Evolutionary conservation across 2,888 invertebrate genomes (phyloP).

Genomic region (Iselma pallidipennis): DNA sequence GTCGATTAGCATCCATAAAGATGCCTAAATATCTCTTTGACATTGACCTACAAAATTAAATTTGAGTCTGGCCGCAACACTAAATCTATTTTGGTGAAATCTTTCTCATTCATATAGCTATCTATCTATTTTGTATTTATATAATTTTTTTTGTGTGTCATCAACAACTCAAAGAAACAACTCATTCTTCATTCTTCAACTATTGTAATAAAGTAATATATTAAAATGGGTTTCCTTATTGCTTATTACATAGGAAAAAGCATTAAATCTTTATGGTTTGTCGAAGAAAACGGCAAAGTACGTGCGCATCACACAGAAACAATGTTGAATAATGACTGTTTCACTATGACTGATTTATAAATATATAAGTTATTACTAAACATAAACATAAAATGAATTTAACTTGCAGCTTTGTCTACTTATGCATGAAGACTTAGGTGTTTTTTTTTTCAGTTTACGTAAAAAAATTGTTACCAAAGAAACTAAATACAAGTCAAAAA

Average conservation of each 20-base stretch:
- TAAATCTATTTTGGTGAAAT: too few relatives aligned
- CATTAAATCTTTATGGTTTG: slow-evolving; percentile 39
- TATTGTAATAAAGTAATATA: slow-evolving; percentile 29
- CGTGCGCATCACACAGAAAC: slow-evolving; percentile 50
- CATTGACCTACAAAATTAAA: slow-evolving; percentile 13
- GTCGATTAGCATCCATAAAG: slow-evolving; percentile 12
- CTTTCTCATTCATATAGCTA: background rate
- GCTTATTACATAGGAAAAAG: slow-evolving; percentile 34
- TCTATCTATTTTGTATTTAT: too few relatives aligned
- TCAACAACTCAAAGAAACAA: background rate
- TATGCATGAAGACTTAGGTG: slow-evolving; percentile 31
- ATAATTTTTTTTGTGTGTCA: too few relatives aligned
- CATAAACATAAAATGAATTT: slow-evolving; percentile 50
- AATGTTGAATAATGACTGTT: slow-evolving; percentile 52
- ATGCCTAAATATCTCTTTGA: slow-evolving; percentile 10
- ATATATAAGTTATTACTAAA: slow-evolving; percentile 49
- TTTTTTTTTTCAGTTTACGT: background rate
- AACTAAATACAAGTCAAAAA: background rate
- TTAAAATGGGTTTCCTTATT: slow-evolving; percentile 46
- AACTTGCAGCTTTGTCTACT: slow-evolving; percentile 45
- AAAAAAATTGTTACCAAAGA: background rate
- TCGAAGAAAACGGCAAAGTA: slow-evolving; percentile 38
- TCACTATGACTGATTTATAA: slow-evolving; percentile 50
- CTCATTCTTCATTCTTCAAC: background rate
- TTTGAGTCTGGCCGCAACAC: too few relatives aligned